phyloP scores from a whole-genome alignment of 2,113 vertebrate genomes.

The Paraplagusia blochii region DNA sequence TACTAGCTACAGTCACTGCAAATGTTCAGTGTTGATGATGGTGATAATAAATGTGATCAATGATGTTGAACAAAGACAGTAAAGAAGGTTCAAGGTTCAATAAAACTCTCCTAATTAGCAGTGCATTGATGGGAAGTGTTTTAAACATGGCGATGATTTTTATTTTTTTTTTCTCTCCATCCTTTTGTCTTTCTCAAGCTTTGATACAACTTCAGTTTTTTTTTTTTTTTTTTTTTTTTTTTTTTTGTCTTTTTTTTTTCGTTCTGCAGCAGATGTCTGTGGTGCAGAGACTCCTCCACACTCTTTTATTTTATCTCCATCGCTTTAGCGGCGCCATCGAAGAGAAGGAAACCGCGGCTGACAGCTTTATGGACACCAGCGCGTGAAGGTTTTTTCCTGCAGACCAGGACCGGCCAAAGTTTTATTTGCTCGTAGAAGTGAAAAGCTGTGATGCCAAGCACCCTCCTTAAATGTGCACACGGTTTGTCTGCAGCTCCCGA shows the following conservation, averaged over 20 bases:
- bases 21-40: no score
- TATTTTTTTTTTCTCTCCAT: not conserved
- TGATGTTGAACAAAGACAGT: not conserved
- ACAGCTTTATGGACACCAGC: slow-evolving; percentile 47
- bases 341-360: slow-evolving; percentile 17
- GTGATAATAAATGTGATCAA: not conserved
- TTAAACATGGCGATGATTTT: no score
- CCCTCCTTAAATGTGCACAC: slow-evolving; percentile 30
- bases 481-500: slow-evolving; percentile 37
- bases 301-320: slow-evolving; percentile 44
- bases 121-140: no score
- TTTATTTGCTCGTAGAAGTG: slow-evolving; percentile 41
- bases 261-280: slow-evolving; percentile 4
- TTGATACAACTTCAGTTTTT: not conserved
- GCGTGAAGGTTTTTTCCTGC: slow-evolving; percentile 28
- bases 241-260: not conserved
- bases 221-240: no score
- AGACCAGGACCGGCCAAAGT: slow-evolving; percentile 28
- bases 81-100: no score
- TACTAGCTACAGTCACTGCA: slow-evolving; percentile 3
- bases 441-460: slow-evolving; percentile 37
- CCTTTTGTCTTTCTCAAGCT: no score
- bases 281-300: slow-evolving; percentile 18
- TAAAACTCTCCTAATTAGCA: no score
- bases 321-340: slow-evolving; percentile 42